A percentile compares a stretch with the other conserved stretches of the same genome.
Evolutionary conservation across 2,888 invertebrate genomes (phyloP).

Genomic region (Deilephila elpenor): DNA sequence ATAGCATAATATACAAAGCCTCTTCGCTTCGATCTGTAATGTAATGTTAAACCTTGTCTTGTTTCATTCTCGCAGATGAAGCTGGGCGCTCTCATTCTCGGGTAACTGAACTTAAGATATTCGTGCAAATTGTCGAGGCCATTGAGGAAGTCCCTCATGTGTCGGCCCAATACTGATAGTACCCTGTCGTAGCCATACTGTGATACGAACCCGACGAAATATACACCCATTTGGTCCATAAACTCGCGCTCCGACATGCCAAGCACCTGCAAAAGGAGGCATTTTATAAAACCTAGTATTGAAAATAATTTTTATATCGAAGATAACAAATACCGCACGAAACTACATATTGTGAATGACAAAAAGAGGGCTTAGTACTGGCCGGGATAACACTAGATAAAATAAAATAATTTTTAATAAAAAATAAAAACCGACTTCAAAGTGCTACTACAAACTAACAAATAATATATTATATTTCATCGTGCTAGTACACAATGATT

Average conservation of each 20-base stretch:
- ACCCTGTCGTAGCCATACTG: constrained; percentile 98
- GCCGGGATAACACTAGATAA: too few relatives aligned
- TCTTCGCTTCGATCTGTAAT: constrained; percentile 95
- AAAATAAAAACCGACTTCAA: too few relatives aligned
- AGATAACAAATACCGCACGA: too few relatives aligned
- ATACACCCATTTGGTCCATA: constrained; percentile 97
- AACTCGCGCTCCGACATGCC: constrained; percentile 95
- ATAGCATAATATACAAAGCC: constrained; percentile 98
- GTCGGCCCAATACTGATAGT: constrained; percentile 94
- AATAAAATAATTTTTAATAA: too few relatives aligned
- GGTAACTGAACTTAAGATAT: constrained; percentile 98
- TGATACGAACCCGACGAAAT: constrained; percentile 96
- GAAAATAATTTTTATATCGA: too few relatives aligned
- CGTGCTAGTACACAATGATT: too few relatives aligned
- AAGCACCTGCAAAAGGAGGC: constrained; percentile 86
- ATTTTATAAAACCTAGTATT: not conserved
- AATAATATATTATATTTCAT: too few relatives aligned
- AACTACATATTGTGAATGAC: too few relatives aligned
- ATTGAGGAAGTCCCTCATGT: constrained; percentile 98
- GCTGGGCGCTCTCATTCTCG: constrained; percentile 94
- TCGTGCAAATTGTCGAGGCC: constrained; percentile 98
- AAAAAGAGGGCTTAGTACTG: too few relatives aligned
- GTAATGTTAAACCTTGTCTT: constrained; percentile 94
- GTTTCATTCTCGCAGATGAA: constrained; percentile 99
- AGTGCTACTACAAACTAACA: too few relatives aligned